Evolutionary conservation across 2,888 invertebrate genomes (phyloP).

Genomic region (Tetrapedia diversipes): DNA sequence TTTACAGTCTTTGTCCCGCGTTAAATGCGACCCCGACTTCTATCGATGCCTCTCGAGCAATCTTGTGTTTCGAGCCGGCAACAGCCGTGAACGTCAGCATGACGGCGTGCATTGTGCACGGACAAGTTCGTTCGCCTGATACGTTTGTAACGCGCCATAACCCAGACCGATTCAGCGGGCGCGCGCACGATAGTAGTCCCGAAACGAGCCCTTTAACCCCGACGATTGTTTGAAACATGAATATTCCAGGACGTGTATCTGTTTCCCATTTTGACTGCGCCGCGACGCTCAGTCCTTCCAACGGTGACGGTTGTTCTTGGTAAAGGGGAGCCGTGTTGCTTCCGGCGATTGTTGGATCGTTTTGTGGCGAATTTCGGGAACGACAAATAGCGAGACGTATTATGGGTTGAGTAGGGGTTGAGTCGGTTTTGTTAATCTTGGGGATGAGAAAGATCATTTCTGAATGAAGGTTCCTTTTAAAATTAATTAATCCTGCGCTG

Average conservation of each 20-base stretch:
- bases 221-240: slow-evolving; percentile 37
- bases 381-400: slow-evolving; percentile 3
- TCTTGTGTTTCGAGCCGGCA: slow-evolving; percentile 5
- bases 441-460: too few relatives aligned
- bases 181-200: slow-evolving; percentile 3
- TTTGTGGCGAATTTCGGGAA: slow-evolving; percentile 2
- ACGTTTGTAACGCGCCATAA: slow-evolving; percentile 17
- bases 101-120: slow-evolving; percentile 20
- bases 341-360: slow-evolving; percentile 12
- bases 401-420: neutral
- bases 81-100: slow-evolving; percentile 8
- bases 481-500: too few relatives aligned
- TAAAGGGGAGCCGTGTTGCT: slow-evolving; percentile 10
- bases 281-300: slow-evolving; percentile 22
- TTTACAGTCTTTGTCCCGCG: slow-evolving; percentile 18
- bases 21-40: slow-evolving; percentile 23
- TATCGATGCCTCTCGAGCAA: slow-evolving; percentile 1
- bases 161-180: slow-evolving; percentile 2
- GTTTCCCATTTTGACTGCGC: slow-evolving; percentile 38
- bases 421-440: too few relatives aligned
- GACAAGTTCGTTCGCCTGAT: slow-evolving; percentile 31
- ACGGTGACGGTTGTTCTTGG: slow-evolving; percentile 15
- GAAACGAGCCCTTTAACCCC: slow-evolving; percentile 7
- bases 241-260: slow-evolving; percentile 46
- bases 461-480: too few relatives aligned